These are phyloP conservation scores for Drosophila testacea DNA, from an alignment of 2,888 invertebrate species.

Conservation along the genomic window DNA sequence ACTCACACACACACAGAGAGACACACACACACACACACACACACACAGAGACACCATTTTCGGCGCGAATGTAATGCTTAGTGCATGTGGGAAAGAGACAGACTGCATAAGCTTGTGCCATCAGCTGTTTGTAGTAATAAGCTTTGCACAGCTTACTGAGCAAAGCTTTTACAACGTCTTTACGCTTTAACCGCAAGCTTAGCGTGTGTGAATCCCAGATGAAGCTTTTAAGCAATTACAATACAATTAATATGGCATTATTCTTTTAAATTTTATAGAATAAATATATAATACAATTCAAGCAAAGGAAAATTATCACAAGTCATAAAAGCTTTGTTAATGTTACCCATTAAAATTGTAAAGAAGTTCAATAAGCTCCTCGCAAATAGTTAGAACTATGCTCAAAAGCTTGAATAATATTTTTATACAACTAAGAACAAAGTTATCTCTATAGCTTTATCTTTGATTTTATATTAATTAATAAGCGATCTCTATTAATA, in stretches of 20 bases:
- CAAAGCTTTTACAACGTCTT: conserved; percentile 6
- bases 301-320: too few species aligned
- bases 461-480: too few species aligned
- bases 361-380: too few species aligned
- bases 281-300: too few species aligned
- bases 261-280: too few species aligned
- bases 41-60: conserved; percentile 21
- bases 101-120: not conserved
- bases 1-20: not conserved
- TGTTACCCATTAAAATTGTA: too few species aligned
- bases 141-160: not conserved
- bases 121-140: conserved; percentile 34
- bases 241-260: not conserved
- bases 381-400: too few species aligned
- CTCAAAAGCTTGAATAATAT: too few species aligned
- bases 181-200: not conserved
- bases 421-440: too few species aligned
- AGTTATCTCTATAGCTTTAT: too few species aligned
- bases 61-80: conserved; percentile 9
- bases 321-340: too few species aligned
- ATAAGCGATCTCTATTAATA: too few species aligned
- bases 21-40: conserved; percentile 15
- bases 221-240: not conserved
- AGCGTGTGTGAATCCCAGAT: not conserved
- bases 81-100: conserved; percentile 7